A percentile compares a stretch with the other conserved stretches of the same genome.
Conservation (phyloP, 2,888 invertebrate species). For the Linnaemya tessellans region DNA sequence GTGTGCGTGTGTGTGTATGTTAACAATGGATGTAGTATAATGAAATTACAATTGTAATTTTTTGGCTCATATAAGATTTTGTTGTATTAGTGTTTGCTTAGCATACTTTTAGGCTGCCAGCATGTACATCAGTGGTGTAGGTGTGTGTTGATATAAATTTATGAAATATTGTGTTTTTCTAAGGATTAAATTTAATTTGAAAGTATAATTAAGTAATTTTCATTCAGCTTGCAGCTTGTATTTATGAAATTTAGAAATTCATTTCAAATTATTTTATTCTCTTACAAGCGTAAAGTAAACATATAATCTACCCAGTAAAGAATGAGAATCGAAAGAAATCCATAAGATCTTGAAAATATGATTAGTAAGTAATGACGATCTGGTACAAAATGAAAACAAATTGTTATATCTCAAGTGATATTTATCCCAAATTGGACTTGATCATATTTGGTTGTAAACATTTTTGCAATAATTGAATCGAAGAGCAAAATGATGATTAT, state of each 20-base stretch:
- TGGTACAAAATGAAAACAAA: too few species aligned
- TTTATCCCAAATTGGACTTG: too few species aligned
- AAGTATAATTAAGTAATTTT: constrained; percentile 49
- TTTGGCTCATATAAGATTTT: constrained; percentile 3
- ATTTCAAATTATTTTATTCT: background rate
- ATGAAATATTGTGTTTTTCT: constrained; percentile 27
- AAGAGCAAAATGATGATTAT: too few species aligned
- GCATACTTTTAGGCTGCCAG: background rate
- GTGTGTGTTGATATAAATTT: background rate
- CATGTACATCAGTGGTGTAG: background rate
- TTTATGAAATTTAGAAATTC: constrained; percentile 11
- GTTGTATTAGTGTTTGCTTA: constrained; percentile 5
- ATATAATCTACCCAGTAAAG: too few species aligned
- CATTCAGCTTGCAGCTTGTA: constrained; percentile 5
- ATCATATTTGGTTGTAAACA: too few species aligned
- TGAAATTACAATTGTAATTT: constrained; percentile 37
- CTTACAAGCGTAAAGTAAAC: background rate
- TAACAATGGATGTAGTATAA: background rate
- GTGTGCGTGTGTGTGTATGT: background rate
- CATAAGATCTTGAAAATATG: too few species aligned
- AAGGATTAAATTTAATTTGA: constrained; percentile 37
- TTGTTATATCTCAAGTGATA: too few species aligned
- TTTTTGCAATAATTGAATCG: too few species aligned
- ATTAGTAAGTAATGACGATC: too few species aligned
- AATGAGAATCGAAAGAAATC: too few species aligned